Evolutionary conservation across 2,113 vertebrate species (phyloP).

Genomic region (Erpornis zantholeuca): DNA sequence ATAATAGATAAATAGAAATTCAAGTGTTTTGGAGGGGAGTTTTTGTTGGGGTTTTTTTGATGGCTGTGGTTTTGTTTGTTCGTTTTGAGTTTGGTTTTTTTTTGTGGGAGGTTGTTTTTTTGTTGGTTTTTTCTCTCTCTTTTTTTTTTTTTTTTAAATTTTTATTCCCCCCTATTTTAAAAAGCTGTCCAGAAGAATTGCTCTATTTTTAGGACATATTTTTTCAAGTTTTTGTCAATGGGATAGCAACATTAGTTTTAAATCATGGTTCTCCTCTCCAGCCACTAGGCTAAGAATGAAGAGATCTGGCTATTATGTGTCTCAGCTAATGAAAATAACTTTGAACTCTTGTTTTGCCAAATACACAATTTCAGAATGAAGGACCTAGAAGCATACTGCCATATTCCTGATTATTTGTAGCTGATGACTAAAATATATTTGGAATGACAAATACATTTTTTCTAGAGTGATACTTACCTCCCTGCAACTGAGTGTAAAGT

Average conservation of each 20-base stretch:
- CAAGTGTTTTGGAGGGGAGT: fast-evolving
- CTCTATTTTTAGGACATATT: neutral
- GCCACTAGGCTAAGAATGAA: neutral
- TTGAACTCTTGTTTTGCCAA: neutral
- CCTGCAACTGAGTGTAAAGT: neutral
- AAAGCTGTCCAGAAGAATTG: neutral
- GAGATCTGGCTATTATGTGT: neutral
- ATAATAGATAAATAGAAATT: neutral
- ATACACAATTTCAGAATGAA: neutral
- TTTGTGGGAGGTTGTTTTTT: neutral
- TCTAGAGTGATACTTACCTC: neutral
- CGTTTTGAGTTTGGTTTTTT: neutral
- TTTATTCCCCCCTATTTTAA: neutral
- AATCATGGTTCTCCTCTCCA: neutral
- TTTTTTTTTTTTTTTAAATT: neutral
- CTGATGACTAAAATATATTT: neutral
- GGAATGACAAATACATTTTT: neutral
- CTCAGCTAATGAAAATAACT: neutral
- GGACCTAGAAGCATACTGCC: neutral
- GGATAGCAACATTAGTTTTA: neutral
- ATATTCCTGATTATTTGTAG: neutral
- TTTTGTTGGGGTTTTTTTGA: neutral
- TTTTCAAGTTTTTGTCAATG: neutral
- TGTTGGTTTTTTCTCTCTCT: no score
- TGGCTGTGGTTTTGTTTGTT: neutral